Percentiles rank a stretch among this genome's conserved stretches.
phyloP scores from a whole-genome alignment of 2,888 invertebrate species.

The Gerosis bhagava region DNA sequence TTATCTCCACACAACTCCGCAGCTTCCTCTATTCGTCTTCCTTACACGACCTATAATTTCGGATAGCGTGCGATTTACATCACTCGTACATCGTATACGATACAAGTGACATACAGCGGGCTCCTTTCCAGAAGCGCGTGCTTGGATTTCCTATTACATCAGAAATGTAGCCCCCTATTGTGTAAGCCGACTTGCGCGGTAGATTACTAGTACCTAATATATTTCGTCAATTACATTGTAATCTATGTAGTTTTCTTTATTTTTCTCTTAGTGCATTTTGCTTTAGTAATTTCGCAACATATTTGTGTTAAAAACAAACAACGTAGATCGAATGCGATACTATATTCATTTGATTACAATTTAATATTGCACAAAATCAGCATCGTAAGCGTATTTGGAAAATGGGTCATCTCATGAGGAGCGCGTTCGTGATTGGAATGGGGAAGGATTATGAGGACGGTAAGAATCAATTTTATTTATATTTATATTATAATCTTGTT shows the following conservation, averaged over 20 bases:
- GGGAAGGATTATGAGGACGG: conserved; percentile 68
- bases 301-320: too few species aligned
- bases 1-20: conserved; percentile 41
- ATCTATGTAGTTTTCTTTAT: conserved; percentile 33
- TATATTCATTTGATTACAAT: conserved; percentile 42
- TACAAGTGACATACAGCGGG: conserved; percentile 58
- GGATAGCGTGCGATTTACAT: conserved; percentile 64
- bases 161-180: conserved; percentile 74
- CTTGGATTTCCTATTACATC: conserved; percentile 43
- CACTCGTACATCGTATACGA: conserved; percentile 64
- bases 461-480: conserved; percentile 34
- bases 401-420: conserved; percentile 72
- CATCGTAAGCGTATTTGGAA: conserved; percentile 52
- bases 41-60: conserved; percentile 69
- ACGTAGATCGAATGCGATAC: too few species aligned
- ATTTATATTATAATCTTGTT: conserved; percentile 1
- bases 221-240: conserved; percentile 16
- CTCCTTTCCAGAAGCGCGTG: conserved; percentile 55
- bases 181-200: conserved; percentile 72
- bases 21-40: conserved; percentile 49
- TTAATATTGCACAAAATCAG: conserved; percentile 66
- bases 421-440: conserved; percentile 63
- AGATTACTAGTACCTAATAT: conserved; percentile 38
- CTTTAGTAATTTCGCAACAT: conserved; percentile 40
- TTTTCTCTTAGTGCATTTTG: conserved; percentile 35